Percentiles rank a stretch among this genome's conserved stretches.
phyloP scores from a whole-genome alignment of 2,888 invertebrate genomes.

The Andrena flavipes region DNA sequence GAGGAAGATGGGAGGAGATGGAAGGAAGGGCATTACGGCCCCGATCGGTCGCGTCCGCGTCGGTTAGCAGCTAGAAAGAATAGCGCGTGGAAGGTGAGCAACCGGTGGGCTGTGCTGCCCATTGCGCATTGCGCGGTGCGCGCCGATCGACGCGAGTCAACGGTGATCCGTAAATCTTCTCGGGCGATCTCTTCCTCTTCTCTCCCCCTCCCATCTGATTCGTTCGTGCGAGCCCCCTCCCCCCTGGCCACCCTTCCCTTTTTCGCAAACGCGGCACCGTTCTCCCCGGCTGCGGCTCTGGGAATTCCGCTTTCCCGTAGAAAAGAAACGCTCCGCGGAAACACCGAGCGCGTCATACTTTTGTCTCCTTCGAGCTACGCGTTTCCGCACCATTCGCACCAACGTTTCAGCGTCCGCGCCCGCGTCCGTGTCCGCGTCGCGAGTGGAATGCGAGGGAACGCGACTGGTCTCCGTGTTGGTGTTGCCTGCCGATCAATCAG shows the following conservation, averaged over 20 bases:
- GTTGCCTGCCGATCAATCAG: conserved; percentile 4
- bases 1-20: background rate
- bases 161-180: conserved; percentile 38
- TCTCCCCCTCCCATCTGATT: background rate
- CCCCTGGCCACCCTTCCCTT: conserved; percentile 30
- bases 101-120: conserved; percentile 35
- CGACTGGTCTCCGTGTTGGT: background rate
- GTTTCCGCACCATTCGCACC: background rate
- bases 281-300: conserved; percentile 47
- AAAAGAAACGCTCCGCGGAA: conserved; percentile 64
- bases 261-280: conserved; percentile 46
- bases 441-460: conserved; percentile 29
- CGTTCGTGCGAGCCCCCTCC: background rate
- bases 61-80: background rate
- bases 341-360: conserved; percentile 34
- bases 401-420: background rate
- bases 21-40: conserved; percentile 1
- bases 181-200: conserved; percentile 22
- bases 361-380: conserved; percentile 6
- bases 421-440: background rate
- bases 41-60: conserved; percentile 9
- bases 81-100: conserved; percentile 48
- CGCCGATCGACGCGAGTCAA: conserved; percentile 36
- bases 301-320: conserved; percentile 63
- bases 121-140: conserved; percentile 5